Base-by-base conservation (phyloP, 2,888 invertebrate genomes). In the Mimas tiliae region DNA sequence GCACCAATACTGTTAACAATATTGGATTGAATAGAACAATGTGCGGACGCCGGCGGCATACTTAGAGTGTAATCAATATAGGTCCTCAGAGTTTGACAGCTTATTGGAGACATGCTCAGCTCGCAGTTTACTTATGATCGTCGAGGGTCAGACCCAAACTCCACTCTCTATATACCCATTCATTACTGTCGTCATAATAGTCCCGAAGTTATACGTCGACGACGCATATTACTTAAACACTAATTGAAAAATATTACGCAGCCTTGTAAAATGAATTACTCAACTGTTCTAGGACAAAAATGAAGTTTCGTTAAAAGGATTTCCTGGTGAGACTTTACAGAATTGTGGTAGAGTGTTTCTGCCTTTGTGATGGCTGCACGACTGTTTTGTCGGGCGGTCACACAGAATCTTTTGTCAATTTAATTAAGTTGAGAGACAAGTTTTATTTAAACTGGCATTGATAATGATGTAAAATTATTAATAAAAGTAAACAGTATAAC, bases 51-150 rank as follows among this genome's bases (percentile, higher is more conserved):
- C 68, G 65, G 65, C 55, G 55, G 74, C 70, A 72, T 69, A 74
- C 70, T 73, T 72, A 71, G 72, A 73, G 68, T 65, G 68, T 69
- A 68, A 74, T 77, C 75, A 77, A 76, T 75, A 73, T 72, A 68
- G 69, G 66, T 68, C 67, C 71, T 70, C 58, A 63, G 68, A 68
- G 66, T 64, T 67, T 68, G 67, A 62, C 67, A 67, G 67, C 66
- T 68, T 72, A 73, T 74, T 73, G 66, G 67, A 69, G 68, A 68
- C 58, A 67, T 67, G 64, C 64, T 70, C 62, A 66, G 50, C 63
- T 66, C 62, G 53, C 55, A 68, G 67, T 71, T 71, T 71, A 68
- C 70, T 64, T 67, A 72, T 69, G 67, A 70, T 67, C 38, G 65
- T 48, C 67, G 58, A 67, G 63, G 68, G 68, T 34, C 50, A n/a